phyloP scores from a whole-genome alignment of 2,888 invertebrate genomes.

The Heliconius ethilla region DNA sequence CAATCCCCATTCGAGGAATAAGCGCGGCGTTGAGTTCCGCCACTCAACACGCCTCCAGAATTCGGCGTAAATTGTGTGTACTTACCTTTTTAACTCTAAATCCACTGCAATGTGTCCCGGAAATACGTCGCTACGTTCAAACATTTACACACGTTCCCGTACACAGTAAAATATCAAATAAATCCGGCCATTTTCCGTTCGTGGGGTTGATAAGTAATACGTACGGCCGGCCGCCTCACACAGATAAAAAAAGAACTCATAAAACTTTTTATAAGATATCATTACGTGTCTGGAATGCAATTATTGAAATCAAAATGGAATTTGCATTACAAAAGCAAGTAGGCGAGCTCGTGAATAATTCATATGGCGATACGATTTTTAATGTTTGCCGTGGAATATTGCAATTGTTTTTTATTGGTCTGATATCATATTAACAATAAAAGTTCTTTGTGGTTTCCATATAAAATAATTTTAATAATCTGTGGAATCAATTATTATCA shows the following conservation, averaged over 20 bases:
- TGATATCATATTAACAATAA: slow-evolving; percentile 2
- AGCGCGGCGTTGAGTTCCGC: too few species aligned
- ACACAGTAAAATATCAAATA: slow-evolving; percentile 50
- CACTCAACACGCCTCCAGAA: too few species aligned
- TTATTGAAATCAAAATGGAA: slow-evolving; percentile 65
- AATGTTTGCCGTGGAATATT: slow-evolving; percentile 32
- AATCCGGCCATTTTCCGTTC: slow-evolving; percentile 48
- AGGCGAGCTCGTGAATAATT: slow-evolving; percentile 43
- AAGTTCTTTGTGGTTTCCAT: neutral
- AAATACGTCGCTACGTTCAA: slow-evolving; percentile 49
- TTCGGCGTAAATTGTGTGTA: too few species aligned
- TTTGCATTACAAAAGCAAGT: slow-evolving; percentile 59
- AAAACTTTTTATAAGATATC: slow-evolving; percentile 51
- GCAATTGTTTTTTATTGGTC: slow-evolving; percentile 6
- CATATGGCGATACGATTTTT: slow-evolving; percentile 43
- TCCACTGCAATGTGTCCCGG: slow-evolving; percentile 37
- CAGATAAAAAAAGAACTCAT: slow-evolving; percentile 44
- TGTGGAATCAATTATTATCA: neutral
- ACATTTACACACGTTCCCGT: slow-evolving; percentile 54
- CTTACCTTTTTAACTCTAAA: slow-evolving; percentile 26
- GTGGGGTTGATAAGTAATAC: slow-evolving; percentile 44
- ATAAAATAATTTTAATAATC: neutral
- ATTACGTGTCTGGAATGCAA: slow-evolving; percentile 63
- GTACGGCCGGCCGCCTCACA: slow-evolving; percentile 32
- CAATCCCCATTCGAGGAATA: too few species aligned